These are phyloP conservation scores for Gorilla gorilla DNA, from an alignment of 2,113 vertebrate genomes.

Conservation along the genomic window DNA sequence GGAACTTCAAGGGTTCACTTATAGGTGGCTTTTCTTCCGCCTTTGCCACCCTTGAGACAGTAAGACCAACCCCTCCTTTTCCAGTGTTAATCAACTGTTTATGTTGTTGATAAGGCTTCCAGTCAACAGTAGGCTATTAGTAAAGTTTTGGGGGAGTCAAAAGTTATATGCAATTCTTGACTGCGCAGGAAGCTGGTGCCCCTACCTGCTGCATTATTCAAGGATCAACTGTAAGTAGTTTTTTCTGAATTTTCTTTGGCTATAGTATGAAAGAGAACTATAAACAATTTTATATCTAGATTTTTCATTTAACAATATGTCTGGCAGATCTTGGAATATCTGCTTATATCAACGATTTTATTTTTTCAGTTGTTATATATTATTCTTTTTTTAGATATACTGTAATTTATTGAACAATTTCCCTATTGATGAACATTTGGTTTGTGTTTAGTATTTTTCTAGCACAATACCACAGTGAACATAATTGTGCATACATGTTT, in stretches of 20 bases:
- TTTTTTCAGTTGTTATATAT: background rate
- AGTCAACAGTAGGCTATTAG: background rate
- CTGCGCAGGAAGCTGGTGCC: background rate
- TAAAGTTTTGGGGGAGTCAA: background rate
- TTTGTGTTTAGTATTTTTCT: background rate
- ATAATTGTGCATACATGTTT: background rate
- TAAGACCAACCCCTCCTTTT: background rate
- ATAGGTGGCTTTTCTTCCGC: background rate
- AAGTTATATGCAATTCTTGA: background rate
- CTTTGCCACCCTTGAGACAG: background rate
- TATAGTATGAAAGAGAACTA: background rate
- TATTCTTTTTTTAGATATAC: background rate
- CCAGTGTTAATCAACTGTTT: background rate
- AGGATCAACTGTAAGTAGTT: background rate
- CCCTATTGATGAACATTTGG: background rate
- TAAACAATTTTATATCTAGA: background rate
- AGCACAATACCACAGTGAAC: background rate
- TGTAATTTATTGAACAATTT: slow-evolving; percentile 10
- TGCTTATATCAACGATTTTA: background rate
- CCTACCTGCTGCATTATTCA: background rate
- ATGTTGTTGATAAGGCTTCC: background rate
- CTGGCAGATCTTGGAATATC: background rate
- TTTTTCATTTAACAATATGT: background rate
- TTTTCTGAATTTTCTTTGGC: background rate
- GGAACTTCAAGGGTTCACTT: background rate